Conservation (phyloP, 2,888 invertebrate species). For the Pseudolycoriella hygida region DNA sequence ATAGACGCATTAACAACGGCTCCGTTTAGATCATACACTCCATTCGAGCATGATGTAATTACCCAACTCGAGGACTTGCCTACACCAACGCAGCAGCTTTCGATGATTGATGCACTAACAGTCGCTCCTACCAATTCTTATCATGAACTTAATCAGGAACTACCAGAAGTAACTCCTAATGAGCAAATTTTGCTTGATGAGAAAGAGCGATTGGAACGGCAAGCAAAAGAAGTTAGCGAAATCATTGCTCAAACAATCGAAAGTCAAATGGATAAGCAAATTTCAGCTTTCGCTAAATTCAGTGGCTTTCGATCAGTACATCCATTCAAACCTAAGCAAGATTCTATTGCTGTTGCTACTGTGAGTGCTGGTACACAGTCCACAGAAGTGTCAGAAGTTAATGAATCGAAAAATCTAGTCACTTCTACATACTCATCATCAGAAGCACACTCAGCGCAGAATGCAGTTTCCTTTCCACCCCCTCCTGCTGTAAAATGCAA, state of each 20-base stretch:
- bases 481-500: constrained; percentile 18
- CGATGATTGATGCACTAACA: constrained; percentile 38
- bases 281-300: constrained; percentile 26
- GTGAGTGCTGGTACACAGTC: background rate
- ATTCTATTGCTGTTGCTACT: constrained; percentile 1
- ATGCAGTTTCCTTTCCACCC: constrained; percentile 5
- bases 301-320: constrained; percentile 13
- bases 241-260: constrained; percentile 3
- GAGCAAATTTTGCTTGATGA: constrained; percentile 1
- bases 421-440: background rate
- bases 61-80: constrained; percentile 26
- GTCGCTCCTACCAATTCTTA: constrained; percentile 44
- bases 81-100: constrained; percentile 29
- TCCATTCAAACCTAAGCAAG: constrained; percentile 25
- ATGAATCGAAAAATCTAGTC: background rate
- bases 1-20: constrained; percentile 49
- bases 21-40: constrained; percentile 42
- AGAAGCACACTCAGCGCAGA: background rate
- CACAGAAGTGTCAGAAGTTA: background rate
- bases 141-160: constrained; percentile 34
- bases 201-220: background rate
- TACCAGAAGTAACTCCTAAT: constrained; percentile 16
- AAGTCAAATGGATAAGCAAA: constrained; percentile 13
- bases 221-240: constrained; percentile 3
- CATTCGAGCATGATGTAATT: constrained; percentile 32